Evolutionary conservation across 2,113 vertebrate genomes (phyloP).

Genomic region (Camelus dromedarius): DNA sequence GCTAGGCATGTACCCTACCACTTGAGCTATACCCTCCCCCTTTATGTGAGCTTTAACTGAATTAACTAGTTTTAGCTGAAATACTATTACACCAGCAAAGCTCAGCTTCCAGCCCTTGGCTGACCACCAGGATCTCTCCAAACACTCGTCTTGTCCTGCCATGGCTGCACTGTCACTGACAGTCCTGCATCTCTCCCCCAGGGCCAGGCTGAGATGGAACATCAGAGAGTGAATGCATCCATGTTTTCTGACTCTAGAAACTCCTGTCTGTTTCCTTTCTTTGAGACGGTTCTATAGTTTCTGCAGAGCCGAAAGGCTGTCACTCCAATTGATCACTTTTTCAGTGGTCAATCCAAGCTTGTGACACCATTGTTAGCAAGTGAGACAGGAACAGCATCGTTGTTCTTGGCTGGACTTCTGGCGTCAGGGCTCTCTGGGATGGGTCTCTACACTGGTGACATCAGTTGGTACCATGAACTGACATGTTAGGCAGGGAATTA

Average conservation of each 20-base stretch:
- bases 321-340: not conserved
- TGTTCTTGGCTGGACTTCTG: not conserved
- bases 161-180: not conserved
- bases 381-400: not conserved
- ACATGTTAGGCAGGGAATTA: slow-evolving; percentile 14
- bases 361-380: slow-evolving; percentile 30
- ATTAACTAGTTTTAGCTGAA: not conserved
- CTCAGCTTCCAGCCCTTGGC: not conserved
- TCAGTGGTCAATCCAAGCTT: slow-evolving; percentile 3
- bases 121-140: not conserved
- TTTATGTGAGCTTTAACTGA: not conserved
- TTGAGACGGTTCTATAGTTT: not conserved
- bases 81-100: not conserved
- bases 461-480: not conserved
- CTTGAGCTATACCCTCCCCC: too few species aligned
- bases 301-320: not conserved
- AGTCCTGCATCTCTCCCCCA: not conserved
- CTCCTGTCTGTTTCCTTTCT: not conserved
- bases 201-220: not conserved
- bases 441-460: slow-evolving; percentile 22
- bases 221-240: not conserved
- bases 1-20: too few species aligned
- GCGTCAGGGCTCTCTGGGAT: not conserved
- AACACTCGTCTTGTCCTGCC: too few species aligned
- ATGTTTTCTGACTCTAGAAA: not conserved